These are phyloP conservation scores for Elgaria multicarinata DNA, from an alignment of 2,113 vertebrate genomes.

Conservation along the genomic window DNA sequence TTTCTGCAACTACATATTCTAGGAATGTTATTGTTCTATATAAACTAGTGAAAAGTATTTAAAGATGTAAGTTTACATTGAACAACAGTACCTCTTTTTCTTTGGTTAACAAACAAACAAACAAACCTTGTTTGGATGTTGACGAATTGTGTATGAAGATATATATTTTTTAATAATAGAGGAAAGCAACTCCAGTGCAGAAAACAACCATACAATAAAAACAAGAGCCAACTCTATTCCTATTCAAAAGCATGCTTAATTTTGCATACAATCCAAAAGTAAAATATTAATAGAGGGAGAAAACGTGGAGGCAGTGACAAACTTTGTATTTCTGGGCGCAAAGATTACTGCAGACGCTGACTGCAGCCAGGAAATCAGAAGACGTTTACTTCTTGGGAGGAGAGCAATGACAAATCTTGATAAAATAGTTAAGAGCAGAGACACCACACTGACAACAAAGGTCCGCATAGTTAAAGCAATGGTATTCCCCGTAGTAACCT, in stretches of 20 bases:
- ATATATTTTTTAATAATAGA: not conserved
- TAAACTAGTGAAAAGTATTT: slow-evolving; percentile 30
- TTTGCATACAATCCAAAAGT: not conserved
- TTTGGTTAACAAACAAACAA: not conserved
- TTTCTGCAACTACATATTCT: slow-evolving; percentile 56
- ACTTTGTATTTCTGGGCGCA: too few species aligned
- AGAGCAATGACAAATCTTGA: too few species aligned
- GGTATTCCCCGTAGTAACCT: too few species aligned
- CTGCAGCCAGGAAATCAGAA: too few species aligned
- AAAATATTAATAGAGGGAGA: not conserved
- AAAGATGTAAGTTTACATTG: slow-evolving; percentile 35
- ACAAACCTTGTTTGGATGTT: not conserved
- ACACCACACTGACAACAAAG: too few species aligned
- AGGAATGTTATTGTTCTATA: slow-evolving; percentile 50
- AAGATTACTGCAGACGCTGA: too few species aligned
- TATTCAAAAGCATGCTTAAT: not conserved
- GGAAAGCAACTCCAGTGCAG: not conserved
- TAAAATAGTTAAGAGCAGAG: too few species aligned
- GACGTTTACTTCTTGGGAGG: too few species aligned
- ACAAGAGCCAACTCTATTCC: slow-evolving; percentile 15
- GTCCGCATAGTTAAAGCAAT: too few species aligned
- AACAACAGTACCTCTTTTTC: not conserved
- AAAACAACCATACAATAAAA: not conserved
- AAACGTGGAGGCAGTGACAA: too few species aligned
- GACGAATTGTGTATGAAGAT: slow-evolving; percentile 7